Evolutionary conservation across 2,797 vertebrate species (phyloP).

Genomic region (Centroberyx gerrardi): DNA sequence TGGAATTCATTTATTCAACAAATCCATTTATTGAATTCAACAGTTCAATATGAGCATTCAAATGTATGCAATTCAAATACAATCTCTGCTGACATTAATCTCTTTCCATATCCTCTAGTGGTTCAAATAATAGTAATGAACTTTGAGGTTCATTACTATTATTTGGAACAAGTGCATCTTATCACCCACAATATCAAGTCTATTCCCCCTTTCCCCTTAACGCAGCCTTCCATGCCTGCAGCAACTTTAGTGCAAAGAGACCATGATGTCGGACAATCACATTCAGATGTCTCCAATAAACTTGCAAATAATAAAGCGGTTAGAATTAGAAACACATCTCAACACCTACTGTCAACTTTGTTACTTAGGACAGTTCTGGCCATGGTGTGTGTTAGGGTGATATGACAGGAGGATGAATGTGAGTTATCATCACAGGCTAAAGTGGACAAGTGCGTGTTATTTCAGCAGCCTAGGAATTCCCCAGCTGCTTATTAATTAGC

Average conservation of each 20-base stretch:
- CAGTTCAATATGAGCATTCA: no score
- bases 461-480: conserved; percentile 67
- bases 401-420: conserved; percentile 51
- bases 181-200: no score
- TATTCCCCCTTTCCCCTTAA: neutral
- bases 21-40: no score
- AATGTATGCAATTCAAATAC: no score
- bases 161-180: no score
- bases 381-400: neutral
- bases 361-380: conserved; percentile 23
- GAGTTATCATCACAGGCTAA: conserved; percentile 69
- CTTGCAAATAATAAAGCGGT: conserved; percentile 23
- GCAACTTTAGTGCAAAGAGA: conserved; percentile 13
- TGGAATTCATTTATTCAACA: no score
- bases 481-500: conserved; percentile 72
- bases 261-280: conserved; percentile 34
- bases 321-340: neutral
- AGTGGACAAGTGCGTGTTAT: conserved; percentile 67
- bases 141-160: no score
- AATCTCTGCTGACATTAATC: no score
- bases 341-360: conserved; percentile 51
- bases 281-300: conserved; percentile 24
- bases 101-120: no score
- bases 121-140: no score
- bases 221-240: conserved; percentile 7